Base-by-base conservation (phyloP, 2,113 vertebrate species). In the Rhizomys pruinosus region DNA sequence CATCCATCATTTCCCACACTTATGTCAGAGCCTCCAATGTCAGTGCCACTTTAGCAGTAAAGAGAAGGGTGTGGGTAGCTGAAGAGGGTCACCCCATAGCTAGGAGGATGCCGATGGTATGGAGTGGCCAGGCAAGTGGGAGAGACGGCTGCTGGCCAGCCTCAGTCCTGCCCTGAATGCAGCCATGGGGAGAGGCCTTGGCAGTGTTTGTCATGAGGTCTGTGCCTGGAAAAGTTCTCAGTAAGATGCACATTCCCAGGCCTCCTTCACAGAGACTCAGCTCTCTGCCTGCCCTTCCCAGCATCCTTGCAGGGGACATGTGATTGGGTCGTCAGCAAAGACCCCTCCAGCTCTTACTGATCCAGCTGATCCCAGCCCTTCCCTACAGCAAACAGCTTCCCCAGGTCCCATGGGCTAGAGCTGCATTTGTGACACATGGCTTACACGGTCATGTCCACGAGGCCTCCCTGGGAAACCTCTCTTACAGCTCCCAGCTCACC, bases 381-480 rank as follows among this genome's bases (percentile, higher is more conserved):
- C 63, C n/a, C 34, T 13, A 12, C 12, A 32, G 19, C 61, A 39
- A 68, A 57, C 59, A 29, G 47, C 44, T 71, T 4, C 63, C 39
- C 32, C 16, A 20, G 19, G 20, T 8, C 7, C 5, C 20, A 1
- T 3, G 5, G 68, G 37, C 47, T 7, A 32, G 81, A 68, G 84
- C 93, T 59, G 29, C 2, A 27, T 29, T 25, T 15, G 8, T 68
- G 63, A 32, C 7, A 9, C 25, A 2, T 57, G 47, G 16, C 68
- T 66, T 52, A 95, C 68, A 78, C 82, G 0, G 76, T 12, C 55
- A 90, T 39, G 39, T 95, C 94, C n/a, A 93, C 82, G 5, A 95
- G 80, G 55, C 69, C 87, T 76, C 93, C 47, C 42, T 5, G 76
- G 82, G 42, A 79, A 22, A 55, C 72, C 61, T 74, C 66, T 19